Conservation (phyloP, 1,140 invertebrate species). For the Pygmarrhopalites habei region DNA sequence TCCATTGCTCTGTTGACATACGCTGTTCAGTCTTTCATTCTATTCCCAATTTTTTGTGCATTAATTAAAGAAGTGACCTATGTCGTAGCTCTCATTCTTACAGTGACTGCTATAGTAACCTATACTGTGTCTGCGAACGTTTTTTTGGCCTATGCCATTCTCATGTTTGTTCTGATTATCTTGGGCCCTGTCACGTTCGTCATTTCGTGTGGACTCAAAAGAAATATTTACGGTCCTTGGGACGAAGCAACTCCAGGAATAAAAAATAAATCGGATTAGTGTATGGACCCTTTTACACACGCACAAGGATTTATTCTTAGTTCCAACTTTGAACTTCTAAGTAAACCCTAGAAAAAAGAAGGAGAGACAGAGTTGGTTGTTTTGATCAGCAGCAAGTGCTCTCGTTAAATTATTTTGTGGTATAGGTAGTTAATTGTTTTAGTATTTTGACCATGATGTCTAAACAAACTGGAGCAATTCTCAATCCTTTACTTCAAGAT, state of each 20-base stretch:
- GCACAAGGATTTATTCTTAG: no score
- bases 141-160: slow-evolving; percentile 15
- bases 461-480: no score
- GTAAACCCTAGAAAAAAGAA: no score
- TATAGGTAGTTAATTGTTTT: no score
- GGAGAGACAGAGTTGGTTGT: no score
- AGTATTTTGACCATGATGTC: no score
- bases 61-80: slow-evolving; percentile 46
- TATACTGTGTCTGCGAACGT: slow-evolving; percentile 12
- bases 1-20: slow-evolving; percentile 80
- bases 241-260: slow-evolving; percentile 29
- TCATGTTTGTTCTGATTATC: slow-evolving; percentile 4
- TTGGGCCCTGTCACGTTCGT: slow-evolving; percentile 18
- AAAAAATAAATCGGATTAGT: slow-evolving; percentile 5
- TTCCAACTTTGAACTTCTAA: no score
- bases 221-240: slow-evolving; percentile 36
- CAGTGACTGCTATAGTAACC: slow-evolving; percentile 40
- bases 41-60: slow-evolving; percentile 72
- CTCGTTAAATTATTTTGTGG: no score
- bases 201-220: slow-evolving; percentile 12
- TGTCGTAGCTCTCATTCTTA: slow-evolving; percentile 40
- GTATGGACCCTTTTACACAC: no score
- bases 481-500: no score
- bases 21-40: slow-evolving; percentile 77
- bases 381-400: no score